Conservation (phyloP, 2,888 invertebrate genomes). For the Thysanoteuthis rhombus region DNA sequence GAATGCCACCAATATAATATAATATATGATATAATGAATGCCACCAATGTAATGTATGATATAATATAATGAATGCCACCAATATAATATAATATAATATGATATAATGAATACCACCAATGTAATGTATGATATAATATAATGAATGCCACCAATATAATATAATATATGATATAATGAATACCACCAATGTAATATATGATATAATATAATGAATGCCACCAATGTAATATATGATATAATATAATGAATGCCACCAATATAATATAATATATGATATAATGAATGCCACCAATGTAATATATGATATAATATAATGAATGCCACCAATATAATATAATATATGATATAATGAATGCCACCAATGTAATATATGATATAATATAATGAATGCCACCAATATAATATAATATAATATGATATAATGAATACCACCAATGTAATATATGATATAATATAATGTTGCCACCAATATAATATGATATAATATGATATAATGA, state of each 20-base stretch:
- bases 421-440: neutral
- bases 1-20: neutral
- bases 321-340: neutral
- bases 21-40: neutral
- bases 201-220: too few species aligned
- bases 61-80: neutral
- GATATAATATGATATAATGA: neutral
- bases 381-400: neutral
- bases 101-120: too few species aligned
- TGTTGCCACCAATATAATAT: neutral
- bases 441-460: too few species aligned
- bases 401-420: neutral
- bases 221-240: neutral
- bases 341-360: neutral
- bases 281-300: neutral
- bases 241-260: too few species aligned
- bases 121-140: too few species aligned
- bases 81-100: neutral
- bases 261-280: neutral
- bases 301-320: too few species aligned
- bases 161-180: too few species aligned
- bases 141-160: neutral
- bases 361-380: too few species aligned
- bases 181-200: neutral
- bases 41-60: too few species aligned